Evolutionary conservation across 2,888 invertebrate species (phyloP), one percentile per base, ranked within the genome.

Genomic region (Arenicola marina): DNA sequence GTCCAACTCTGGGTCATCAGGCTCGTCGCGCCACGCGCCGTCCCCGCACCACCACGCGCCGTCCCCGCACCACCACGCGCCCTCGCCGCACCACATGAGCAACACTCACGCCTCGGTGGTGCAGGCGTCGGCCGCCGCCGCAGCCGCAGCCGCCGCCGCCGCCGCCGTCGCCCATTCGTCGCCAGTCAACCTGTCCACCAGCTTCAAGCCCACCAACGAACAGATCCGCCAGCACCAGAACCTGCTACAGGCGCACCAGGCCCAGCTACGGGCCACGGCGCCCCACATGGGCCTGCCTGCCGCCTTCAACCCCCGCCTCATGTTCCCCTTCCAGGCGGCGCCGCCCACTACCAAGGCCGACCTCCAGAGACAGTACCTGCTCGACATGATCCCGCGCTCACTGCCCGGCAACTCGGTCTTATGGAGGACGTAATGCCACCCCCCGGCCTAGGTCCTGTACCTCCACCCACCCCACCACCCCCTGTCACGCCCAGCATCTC

Each of bases 321-420:
- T 77, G 58, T 80, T 79, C 60, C 76, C 75, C n/a, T 53, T 54
- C 51, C 32, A 43, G 53, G 38, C 38, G 38, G 11, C 38, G 18
- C 24, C 48, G 7, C 24, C 48, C 7, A n/a, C 48, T 11, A 48
- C 18, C 24, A 48, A 48, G 26, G 48, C 48, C 15, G 86, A 86
- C 66, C 75, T 86, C 32, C 96, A 96, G 86, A 87, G 96, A 61
- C 96, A 96, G 86, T 96, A 96, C 87, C 88, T 97, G 78, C 88
- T 97, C 68, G 96, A 97, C 84, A 95, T 97, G 94, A 93, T 96
- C 46, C 81, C 79, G 0, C 68, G 64, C 28, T 62, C 66, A 26
- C 31, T 67, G 48, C 66, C 62, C 4, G 62, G 58, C 15, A 38
- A 48, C 24, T 29, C 28, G 7, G 46, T 58, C 7, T 57, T 62